phyloP scores from a whole-genome alignment of 2,113 vertebrate genomes.

The Amia ocellicauda region DNA sequence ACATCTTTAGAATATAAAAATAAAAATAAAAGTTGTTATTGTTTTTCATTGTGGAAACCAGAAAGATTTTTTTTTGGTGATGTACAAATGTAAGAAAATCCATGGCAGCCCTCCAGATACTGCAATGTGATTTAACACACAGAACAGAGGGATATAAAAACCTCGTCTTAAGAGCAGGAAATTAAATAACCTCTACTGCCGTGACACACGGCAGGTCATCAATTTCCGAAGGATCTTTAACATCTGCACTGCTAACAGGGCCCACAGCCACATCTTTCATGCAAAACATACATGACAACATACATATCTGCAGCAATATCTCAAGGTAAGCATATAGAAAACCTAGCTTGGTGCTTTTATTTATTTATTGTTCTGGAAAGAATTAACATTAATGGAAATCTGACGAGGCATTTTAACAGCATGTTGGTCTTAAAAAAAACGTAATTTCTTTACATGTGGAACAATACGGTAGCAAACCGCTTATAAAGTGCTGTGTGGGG shows the following conservation, averaged over 20 bases:
- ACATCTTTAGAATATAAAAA: too few relatives aligned
- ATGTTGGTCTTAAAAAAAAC: too few relatives aligned
- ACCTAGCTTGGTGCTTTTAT: too few relatives aligned
- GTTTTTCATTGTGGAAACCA: slow-evolving; percentile 10
- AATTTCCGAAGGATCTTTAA: slow-evolving; percentile 4
- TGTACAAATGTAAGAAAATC: slow-evolving; percentile 23
- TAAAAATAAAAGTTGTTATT: neutral
- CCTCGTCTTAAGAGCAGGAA: slow-evolving; percentile 29
- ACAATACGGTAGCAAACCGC: too few relatives aligned
- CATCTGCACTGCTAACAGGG: neutral
- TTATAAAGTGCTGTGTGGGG: neutral
- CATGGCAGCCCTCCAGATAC: slow-evolving; percentile 22
- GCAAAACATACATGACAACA: slow-evolving; percentile 5
- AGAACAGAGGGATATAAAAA: slow-evolving; percentile 17
- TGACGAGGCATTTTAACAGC: too few relatives aligned
- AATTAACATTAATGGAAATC: too few relatives aligned
- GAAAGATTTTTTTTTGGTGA: slow-evolving; percentile 21
- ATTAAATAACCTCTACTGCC: slow-evolving; percentile 31
- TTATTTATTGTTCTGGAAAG: too few relatives aligned
- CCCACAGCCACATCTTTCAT: neutral
- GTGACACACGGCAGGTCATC: slow-evolving; percentile 21
- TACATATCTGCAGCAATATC: neutral
- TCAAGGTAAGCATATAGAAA: too few relatives aligned
- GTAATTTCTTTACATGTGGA: too few relatives aligned
- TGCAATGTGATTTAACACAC: slow-evolving; percentile 23